Evolutionary conservation across 2,113 vertebrate species (phyloP), one percentile per base, ranked within the genome.

Genomic region (Rallus limicola): DNA sequence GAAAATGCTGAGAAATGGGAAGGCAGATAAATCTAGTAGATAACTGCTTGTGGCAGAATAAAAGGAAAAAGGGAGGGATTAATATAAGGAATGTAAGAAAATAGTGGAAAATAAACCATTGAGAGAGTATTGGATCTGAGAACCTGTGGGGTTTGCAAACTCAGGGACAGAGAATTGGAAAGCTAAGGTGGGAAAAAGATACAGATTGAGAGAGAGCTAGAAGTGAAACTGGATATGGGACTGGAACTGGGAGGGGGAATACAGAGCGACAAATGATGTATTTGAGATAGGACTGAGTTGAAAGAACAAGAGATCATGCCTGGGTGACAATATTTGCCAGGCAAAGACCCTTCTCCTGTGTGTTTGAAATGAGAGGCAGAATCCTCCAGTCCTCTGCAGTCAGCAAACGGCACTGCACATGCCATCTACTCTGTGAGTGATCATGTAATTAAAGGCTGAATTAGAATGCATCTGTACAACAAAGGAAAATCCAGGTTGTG

Each of bases 381-480:
- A 74, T 71, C 28, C 17, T 58, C 23, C 5, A 7, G 76, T 97
- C 69, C 53, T 93, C 92, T 82, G 79, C 69, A 95, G 95, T 71
- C 76, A 88, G 75, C 48, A 84, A 90, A 93, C 3, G 2, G 72
- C 90, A 93, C 60, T 83, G 85, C 86, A 81, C 48, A 77, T 94
- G 72, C 56, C 83, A 69, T 88, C 72, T 86, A 81, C 53, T 88
- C 86, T 77, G 78, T 93, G 95, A 96, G 48, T 81, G 82, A 95
- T 94, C 72, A 44, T 88, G 92, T 88, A 91, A 96, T 96, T 95
- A 95, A 95, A 88, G 31, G 76, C 72, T 92, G 65, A 93, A 96
- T 94, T 90, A 93, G 88, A 93, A 93, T 95, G 88, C 90, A 90
- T 88, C 60, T 96, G 88, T 93, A 95, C 72, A 95, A 93, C 82